Base-by-base conservation (phyloP, 2,888 invertebrate genomes). In the Heliconius sara region DNA sequence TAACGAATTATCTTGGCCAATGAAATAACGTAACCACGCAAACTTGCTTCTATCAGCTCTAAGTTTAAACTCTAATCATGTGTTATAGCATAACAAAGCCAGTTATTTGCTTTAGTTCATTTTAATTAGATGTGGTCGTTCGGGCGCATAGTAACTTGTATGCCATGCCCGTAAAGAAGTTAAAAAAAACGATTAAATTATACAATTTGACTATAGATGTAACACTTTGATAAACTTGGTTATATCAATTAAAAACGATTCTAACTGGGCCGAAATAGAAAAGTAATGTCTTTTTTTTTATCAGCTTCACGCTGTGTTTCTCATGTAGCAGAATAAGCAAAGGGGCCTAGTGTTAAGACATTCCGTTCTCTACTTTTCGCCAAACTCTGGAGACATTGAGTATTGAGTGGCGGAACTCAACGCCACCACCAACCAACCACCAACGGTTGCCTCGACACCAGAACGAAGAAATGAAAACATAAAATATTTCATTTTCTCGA, bases 1-100 rank as follows among this genome's bases (percentile, higher is more conserved):
- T 67, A 79, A 79, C 82, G 80, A 81, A 84, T 83, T 82, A 82
- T 82, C 81, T 82, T 81, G 78, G 80, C 76, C 77, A 80, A 70
- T 30, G 30, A 30, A 30, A 30, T 80, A 83, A 84, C 83, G 83
- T 83, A 85, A 86, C 83, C 85, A 85, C 85, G 85, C 84, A 80
- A 85, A 82, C 81, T 81, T 60, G 74, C 78, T 84, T 83, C 76
- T 39, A 76, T 79, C 60, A 76, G 75, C 79, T 76, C 79, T 82
- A 77, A 79, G 73, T 80, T 82, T 84, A 80, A 82, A 67, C 68
- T 80, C 67, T 82, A 82, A 82, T 79, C 80, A 78, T 76, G 78
- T 67, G 78, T 82, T 81, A 80, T 77, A 65, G 76, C 76, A 71
- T 52, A 43, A 72, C 77, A 74, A 79, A 68, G 43, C 70, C 43